These are phyloP conservation scores for Montipora sp. DNA, from an alignment of 64 coral and sea anemone genomes.

Conservation along the genomic window DNA sequence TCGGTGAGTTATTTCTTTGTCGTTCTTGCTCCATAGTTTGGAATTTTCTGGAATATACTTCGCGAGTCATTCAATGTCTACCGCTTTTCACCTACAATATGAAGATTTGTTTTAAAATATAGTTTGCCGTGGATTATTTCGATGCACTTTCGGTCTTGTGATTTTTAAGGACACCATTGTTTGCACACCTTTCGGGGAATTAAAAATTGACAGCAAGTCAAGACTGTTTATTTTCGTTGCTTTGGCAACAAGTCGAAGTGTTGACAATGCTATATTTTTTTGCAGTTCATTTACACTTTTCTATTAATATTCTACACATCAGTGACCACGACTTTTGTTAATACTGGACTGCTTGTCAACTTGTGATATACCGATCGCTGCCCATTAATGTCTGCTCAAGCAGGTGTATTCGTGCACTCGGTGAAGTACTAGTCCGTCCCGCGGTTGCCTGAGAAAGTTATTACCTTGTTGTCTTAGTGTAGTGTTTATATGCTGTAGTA, in stretches of 20 bases:
- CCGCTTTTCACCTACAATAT: too few species aligned
- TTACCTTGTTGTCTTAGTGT: too few species aligned
- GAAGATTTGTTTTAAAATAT: too few species aligned
- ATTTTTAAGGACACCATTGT: background rate
- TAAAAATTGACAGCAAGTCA: background rate
- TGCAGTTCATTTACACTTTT: background rate
- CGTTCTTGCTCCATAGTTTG: too few species aligned
- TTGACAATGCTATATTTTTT: conserved; percentile 15
- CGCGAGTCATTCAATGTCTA: too few species aligned
- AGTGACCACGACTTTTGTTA: background rate
- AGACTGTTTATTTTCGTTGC: conserved; percentile 9
- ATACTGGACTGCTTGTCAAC: background rate
- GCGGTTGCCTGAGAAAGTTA: too few species aligned
- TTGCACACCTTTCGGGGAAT: background rate
- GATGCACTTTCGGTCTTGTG: background rate
- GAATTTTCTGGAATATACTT: too few species aligned
- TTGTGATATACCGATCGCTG: background rate
- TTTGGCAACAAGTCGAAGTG: conserved; percentile 28
- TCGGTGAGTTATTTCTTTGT: too few species aligned
- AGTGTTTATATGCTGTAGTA: too few species aligned
- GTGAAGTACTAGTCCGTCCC: too few species aligned
- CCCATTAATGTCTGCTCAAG: background rate
- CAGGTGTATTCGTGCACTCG: background rate
- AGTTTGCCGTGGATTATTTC: background rate
- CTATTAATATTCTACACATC: background rate